These are phyloP conservation scores for Mesodorylaimus sp. DNA, from an alignment of 2,888 invertebrate genomes.

Conservation along the genomic window DNA sequence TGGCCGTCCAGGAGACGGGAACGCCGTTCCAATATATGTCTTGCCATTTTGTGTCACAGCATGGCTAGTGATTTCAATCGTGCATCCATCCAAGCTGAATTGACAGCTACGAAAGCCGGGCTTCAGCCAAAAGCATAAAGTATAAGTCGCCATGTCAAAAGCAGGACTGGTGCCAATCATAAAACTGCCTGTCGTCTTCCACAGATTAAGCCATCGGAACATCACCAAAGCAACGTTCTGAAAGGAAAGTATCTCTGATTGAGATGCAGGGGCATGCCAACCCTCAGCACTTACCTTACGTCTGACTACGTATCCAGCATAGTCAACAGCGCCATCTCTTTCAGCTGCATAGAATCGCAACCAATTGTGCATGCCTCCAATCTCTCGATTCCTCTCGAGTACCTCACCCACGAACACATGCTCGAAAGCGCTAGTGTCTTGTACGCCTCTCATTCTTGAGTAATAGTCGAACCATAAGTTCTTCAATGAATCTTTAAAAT, in stretches of 20 bases:
- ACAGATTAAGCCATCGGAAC: conserved; percentile 18
- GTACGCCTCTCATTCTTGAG: conserved; percentile 47
- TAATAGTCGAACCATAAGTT: conserved; percentile 48
- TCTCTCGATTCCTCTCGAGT: conserved; percentile 31
- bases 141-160: conserved; percentile 65
- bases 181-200: conserved; percentile 18
- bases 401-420: conserved; percentile 75
- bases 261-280: background rate
- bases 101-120: conserved; percentile 47
- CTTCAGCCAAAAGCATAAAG: conserved; percentile 57
- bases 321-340: conserved; percentile 16
- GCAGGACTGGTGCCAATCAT: conserved; percentile 48
- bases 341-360: conserved; percentile 61
- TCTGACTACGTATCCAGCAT: conserved; percentile 13
- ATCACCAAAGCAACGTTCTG: conserved; percentile 14
- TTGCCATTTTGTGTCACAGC: background rate
- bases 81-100: conserved; percentile 7
- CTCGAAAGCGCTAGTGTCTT: conserved; percentile 76
- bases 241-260: background rate
- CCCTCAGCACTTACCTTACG: conserved; percentile 9
- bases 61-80: conserved; percentile 2
- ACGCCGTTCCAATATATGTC: conserved; percentile 6
- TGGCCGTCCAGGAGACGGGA: conserved; percentile 3
- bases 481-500: conserved; percentile 28
- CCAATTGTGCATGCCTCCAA: conserved; percentile 74